Evolutionary conservation across 35 echinoderm and acorn worm species (phyloP), one percentile per base, ranked within the genome.

Genomic region (Chiridota heheva): DNA sequence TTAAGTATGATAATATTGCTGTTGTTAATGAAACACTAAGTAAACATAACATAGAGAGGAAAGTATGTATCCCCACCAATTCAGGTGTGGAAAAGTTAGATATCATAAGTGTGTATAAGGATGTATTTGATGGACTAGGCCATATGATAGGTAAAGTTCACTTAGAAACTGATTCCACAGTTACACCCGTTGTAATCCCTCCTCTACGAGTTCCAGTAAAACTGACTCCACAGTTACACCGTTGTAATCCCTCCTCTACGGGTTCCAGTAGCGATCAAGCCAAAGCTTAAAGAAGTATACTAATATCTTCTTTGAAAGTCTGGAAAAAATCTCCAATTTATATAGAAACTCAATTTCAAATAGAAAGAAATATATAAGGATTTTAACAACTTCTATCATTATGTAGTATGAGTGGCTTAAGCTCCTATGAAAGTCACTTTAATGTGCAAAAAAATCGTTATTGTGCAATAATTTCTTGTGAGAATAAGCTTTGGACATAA

Each of bases 1-100:
- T 83, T 45, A 65, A 56, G 2, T 62, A 30, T 71, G 31, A 83
- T 16, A 72, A 83, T 53, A 72, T 83, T 24, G 72, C 47, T 16
- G 36, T 34, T 32, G 26, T 51, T 20, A 36, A 6, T 39, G 31
- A 63, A 22, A n/a, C 33, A n/a, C 59, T 35, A 24, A 81, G 2
- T 67, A 17, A 30, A 5, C 25, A 29, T 5, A 37, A 67, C 16
- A 37, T 15, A 25, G 31, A 63, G 60, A 15, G 31, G 17, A 22
- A 63, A 10, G 60, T 28, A 22, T 0, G 33, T 31, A 0, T 1
- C 22, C 10, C 31, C 1, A 22, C 1, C 4, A 34, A 69, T 20
- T 5, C 5, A 38, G 1, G 66, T 69, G 41, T 4, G 31, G 41
- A 69, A 28, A 38, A 33, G 6, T 37, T 37, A 37, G 5, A 35